phyloP scores from a whole-genome alignment of 1,140 invertebrate genomes.

The Plutomurus gul region DNA sequence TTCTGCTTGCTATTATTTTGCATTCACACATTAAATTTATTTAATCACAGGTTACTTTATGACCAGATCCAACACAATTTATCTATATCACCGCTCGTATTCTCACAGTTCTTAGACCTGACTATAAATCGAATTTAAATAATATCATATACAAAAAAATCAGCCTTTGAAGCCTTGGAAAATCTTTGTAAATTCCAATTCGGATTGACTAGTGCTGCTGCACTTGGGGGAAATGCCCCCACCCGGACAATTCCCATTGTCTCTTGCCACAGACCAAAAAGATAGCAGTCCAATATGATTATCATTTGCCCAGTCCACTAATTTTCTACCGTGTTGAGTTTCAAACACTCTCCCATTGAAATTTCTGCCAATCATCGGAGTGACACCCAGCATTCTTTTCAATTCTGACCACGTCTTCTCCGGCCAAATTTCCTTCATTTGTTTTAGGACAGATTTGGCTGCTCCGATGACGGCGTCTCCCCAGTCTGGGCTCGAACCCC shows the following conservation, averaged over 20 bases:
- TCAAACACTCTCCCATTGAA: slow-evolving; percentile 54
- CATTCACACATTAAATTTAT: background rate
- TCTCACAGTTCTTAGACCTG: background rate
- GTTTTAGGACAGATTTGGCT: slow-evolving; percentile 43
- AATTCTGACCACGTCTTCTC: slow-evolving; percentile 48
- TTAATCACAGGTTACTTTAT: background rate
- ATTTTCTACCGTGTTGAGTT: slow-evolving; percentile 40
- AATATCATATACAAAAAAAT: background rate
- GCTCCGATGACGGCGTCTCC: slow-evolving; percentile 52
- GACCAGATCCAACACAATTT: background rate
- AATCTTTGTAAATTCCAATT: slow-evolving; percentile 50
- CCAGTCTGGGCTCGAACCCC: slow-evolving; percentile 32
- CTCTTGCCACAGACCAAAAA: slow-evolving; percentile 54
- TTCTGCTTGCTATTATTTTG: no score
- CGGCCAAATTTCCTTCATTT: slow-evolving; percentile 54
- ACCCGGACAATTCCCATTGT: slow-evolving; percentile 48
- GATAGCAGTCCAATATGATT: slow-evolving; percentile 52
- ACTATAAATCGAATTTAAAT: background rate
- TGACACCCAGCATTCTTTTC: slow-evolving; percentile 52
- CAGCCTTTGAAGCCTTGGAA: slow-evolving; percentile 44
- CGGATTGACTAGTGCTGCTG: slow-evolving; percentile 40
- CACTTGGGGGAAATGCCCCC: slow-evolving; percentile 43
- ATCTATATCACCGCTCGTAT: background rate
- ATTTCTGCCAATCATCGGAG: slow-evolving; percentile 55
- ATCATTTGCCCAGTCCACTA: slow-evolving; percentile 53